Conservation (phyloP, 1,140 invertebrate genomes). For the Rhopalosiphum maidis region DNA sequence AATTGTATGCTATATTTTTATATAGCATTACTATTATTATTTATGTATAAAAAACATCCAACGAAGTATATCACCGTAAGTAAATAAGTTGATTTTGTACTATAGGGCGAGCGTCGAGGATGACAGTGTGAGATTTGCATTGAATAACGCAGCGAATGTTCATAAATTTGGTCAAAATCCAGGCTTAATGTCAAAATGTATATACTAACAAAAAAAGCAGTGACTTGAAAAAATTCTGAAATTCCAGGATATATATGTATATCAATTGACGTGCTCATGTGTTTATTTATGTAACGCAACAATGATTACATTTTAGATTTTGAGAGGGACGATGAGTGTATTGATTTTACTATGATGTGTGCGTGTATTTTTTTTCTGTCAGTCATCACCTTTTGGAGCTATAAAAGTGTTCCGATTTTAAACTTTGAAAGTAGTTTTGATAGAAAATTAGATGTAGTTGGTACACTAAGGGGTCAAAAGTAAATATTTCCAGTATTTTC, state of each 20-base stretch:
- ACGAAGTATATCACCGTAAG: not conserved
- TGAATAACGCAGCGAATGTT: not conserved
- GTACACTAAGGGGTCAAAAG: not conserved
- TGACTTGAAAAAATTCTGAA: not conserved
- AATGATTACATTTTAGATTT: not conserved
- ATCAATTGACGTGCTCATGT: not conserved
- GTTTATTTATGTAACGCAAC: not conserved
- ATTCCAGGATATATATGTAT: not conserved
- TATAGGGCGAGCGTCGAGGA: not conserved
- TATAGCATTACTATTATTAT: not conserved
- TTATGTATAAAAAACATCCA: not conserved
- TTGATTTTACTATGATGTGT: not conserved
- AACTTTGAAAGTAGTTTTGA: not conserved
- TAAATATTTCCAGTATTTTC: not conserved
- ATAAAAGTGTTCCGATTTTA: not conserved
- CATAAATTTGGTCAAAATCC: constrained; percentile 49
- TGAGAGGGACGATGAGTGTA: not conserved
- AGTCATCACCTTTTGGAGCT: no score
- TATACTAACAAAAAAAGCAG: not conserved
- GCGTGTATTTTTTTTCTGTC: not conserved
- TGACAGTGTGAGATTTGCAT: constrained; percentile 33
- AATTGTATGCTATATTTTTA: not conserved
- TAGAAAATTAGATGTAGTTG: not conserved
- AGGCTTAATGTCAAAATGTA: constrained; percentile 49
- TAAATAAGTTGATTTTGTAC: constrained; percentile 25